A percentile compares a stretch with the other conserved stretches of the same genome.
phyloP scores from a whole-genome alignment of 2,888 invertebrate genomes.

The Lasioglossum leucozonium region DNA sequence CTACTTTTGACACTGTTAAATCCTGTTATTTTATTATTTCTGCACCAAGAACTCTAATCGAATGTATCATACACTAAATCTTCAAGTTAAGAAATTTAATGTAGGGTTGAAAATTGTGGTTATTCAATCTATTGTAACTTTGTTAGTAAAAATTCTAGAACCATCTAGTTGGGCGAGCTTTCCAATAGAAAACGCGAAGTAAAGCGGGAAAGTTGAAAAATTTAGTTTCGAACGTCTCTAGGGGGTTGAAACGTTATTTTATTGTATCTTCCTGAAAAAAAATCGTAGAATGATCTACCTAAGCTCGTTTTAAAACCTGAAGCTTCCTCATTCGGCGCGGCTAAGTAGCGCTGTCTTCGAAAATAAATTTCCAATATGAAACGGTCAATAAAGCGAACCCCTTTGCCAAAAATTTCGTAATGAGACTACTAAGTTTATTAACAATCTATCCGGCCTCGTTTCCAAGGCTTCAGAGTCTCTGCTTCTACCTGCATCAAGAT shows the following conservation, averaged over 20 bases:
- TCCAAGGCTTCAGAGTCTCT: neutral
- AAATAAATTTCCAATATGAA: too few species aligned
- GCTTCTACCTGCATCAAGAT: neutral
- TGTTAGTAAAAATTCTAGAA: neutral
- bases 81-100: neutral
- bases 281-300: neutral
- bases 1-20: neutral
- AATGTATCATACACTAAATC: neutral
- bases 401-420: too few species aligned
- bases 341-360: too few species aligned
- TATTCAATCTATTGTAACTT: neutral
- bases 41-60: neutral
- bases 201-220: neutral
- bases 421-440: too few species aligned
- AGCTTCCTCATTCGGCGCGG: neutral
- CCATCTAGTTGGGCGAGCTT: too few species aligned
- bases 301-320: neutral
- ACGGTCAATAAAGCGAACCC: too few species aligned
- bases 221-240: neutral
- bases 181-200: too few species aligned
- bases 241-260: neutral
- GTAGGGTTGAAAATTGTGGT: neutral
- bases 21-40: neutral
- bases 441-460: neutral
- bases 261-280: neutral